These are phyloP conservation scores for Mystacides longicornis DNA, from an alignment of 2,888 invertebrate species.

Conservation along the genomic window DNA sequence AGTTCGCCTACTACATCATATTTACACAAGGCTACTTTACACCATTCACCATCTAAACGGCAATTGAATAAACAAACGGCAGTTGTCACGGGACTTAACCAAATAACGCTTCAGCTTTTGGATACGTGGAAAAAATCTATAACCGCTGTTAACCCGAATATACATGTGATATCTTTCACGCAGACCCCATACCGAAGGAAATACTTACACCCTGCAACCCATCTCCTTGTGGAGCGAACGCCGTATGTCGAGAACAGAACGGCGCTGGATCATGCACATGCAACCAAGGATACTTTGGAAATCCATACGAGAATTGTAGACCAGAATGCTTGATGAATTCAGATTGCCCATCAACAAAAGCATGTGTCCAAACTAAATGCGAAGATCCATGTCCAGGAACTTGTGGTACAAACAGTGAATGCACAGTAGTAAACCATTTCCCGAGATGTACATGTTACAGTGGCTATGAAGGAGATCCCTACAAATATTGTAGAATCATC, in stretches of 20 bases:
- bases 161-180: too few species aligned
- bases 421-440: conserved; percentile 58
- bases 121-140: not conserved
- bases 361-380: conserved; percentile 61
- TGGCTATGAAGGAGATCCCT: conserved; percentile 62
- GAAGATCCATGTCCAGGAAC: conserved; percentile 61
- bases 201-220: conserved; percentile 54
- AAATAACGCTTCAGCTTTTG: conserved; percentile 1
- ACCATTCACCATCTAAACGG: not conserved
- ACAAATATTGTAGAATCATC: conserved; percentile 32
- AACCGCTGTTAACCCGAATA: too few species aligned
- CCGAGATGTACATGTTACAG: conserved; percentile 55
- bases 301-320: conserved; percentile 67
- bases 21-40: not conserved
- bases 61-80: not conserved
- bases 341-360: conserved; percentile 55
- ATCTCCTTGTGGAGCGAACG: conserved; percentile 61
- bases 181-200: conserved; percentile 29
- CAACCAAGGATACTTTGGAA: conserved; percentile 62
- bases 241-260: conserved; percentile 65
- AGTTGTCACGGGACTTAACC: not conserved
- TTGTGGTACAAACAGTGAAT: conserved; percentile 61
- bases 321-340: conserved; percentile 60
- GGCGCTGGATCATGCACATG: conserved; percentile 68
- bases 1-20: not conserved